phyloP scores from a whole-genome alignment of 2,113 vertebrate genomes.

The Spilogale gracilis region DNA sequence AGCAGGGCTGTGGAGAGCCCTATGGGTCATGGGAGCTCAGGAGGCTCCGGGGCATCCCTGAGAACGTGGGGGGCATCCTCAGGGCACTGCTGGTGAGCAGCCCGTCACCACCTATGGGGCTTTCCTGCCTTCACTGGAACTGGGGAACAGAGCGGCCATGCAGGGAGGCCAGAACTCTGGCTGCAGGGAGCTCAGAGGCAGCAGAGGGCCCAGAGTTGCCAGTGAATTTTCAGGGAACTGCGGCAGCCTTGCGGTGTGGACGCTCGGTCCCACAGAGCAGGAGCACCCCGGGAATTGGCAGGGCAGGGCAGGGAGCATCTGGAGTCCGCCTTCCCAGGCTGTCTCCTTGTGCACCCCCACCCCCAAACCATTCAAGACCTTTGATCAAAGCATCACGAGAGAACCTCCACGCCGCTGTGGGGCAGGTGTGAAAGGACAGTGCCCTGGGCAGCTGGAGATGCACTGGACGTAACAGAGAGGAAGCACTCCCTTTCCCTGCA shows the following conservation, averaged over 20 bases:
- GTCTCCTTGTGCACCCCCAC: accelerated
- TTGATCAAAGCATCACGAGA: accelerated
- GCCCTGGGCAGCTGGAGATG: not conserved
- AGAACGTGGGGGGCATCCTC: not conserved
- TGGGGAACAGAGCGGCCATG: not conserved
- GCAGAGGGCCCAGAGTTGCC: not conserved
- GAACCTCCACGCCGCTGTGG: not conserved
- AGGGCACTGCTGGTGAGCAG: accelerated
- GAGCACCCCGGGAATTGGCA: not conserved
- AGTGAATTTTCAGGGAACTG: accelerated
- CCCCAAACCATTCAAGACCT: not conserved
- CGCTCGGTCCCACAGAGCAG: accelerated
- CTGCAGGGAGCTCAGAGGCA: not conserved
- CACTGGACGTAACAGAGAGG: accelerated
- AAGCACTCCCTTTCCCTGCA: not conserved
- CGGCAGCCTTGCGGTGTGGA: no score
- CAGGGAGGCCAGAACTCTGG: not conserved
- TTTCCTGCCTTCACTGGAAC: not conserved
- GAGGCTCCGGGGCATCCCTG: not conserved
- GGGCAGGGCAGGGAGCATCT: not conserved
- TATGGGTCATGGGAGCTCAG: accelerated
- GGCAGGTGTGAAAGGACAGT: no score
- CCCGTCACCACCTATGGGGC: not conserved
- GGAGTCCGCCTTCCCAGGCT: accelerated
- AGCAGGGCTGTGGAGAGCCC: not conserved